These are phyloP conservation scores for Hapalemur alaotrensis DNA, from an alignment of 2,797 vertebrate species.

Conservation along the genomic window DNA sequence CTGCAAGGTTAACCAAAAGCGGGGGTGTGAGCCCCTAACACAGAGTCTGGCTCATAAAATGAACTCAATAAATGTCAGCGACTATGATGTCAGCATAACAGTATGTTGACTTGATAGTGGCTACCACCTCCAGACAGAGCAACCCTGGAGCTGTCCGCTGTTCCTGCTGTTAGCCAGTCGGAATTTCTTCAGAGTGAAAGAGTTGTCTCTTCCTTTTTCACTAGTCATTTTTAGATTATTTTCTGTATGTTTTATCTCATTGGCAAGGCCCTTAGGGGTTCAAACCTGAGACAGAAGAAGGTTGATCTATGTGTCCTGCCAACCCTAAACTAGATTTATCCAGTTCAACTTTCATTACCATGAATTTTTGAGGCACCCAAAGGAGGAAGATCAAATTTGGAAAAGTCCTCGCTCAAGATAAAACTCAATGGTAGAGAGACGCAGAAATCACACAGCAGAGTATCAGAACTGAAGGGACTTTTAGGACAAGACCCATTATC, in stretches of 20 bases:
- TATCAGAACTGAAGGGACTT: neutral
- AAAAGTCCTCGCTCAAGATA: neutral
- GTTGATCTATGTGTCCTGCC: neutral
- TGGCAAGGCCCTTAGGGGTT: neutral
- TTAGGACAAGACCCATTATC: neutral
- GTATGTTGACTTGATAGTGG: neutral
- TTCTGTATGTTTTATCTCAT: neutral
- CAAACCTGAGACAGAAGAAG: neutral
- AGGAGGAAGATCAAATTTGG: neutral
- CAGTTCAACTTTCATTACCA: neutral
- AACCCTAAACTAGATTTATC: neutral
- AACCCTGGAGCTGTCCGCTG: neutral
- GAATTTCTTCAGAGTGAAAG: neutral
- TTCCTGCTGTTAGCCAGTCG: neutral
- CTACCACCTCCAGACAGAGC: neutral
- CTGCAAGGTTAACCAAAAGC: neutral
- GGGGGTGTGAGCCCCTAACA: neutral
- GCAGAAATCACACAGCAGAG: neutral
- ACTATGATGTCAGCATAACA: neutral
- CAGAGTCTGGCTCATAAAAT: neutral
- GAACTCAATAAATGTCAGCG: constrained; percentile 16
- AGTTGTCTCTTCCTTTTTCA: neutral
- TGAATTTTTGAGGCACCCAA: neutral
- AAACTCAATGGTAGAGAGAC: neutral
- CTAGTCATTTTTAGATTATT: neutral